Conservation (phyloP, 2,797 vertebrate species). For the Poecilia picta region DNA sequence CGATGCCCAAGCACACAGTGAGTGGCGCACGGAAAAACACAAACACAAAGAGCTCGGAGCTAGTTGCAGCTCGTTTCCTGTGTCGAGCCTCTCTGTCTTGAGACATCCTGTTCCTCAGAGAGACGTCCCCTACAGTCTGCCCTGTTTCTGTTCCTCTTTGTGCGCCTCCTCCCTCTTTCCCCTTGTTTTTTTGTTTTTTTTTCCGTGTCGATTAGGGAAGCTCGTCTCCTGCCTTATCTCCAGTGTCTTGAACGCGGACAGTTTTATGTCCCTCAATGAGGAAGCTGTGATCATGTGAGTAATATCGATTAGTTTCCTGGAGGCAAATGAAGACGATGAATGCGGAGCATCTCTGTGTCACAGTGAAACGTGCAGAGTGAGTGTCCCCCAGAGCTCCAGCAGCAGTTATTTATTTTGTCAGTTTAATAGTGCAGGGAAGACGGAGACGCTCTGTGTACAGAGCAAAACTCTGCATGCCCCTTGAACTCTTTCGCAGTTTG, state of each 20-base stretch:
- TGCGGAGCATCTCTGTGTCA: background rate
- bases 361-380: background rate
- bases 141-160: constrained; percentile 29
- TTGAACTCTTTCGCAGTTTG: background rate
- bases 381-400: background rate
- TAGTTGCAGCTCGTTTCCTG: constrained; percentile 60
- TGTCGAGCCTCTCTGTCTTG: constrained; percentile 42
- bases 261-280: constrained; percentile 14
- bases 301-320: constrained; percentile 35
- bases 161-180: background rate
- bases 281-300: constrained; percentile 17
- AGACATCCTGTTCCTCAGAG: constrained; percentile 65
- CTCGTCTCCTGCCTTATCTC: constrained; percentile 23
- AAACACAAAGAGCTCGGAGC: constrained; percentile 14
- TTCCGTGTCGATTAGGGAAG: background rate
- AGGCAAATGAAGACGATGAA: background rate
- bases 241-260: background rate
- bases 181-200: background rate
- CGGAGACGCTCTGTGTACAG: background rate
- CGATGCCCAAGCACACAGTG: constrained; percentile 89
- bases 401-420: background rate
- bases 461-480: background rate
- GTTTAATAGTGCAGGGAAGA: background rate
- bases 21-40: constrained; percentile 76
- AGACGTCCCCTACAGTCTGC: constrained; percentile 36